Conservation (phyloP, 2,113 vertebrate species). For the Plecotus auritus region DNA sequence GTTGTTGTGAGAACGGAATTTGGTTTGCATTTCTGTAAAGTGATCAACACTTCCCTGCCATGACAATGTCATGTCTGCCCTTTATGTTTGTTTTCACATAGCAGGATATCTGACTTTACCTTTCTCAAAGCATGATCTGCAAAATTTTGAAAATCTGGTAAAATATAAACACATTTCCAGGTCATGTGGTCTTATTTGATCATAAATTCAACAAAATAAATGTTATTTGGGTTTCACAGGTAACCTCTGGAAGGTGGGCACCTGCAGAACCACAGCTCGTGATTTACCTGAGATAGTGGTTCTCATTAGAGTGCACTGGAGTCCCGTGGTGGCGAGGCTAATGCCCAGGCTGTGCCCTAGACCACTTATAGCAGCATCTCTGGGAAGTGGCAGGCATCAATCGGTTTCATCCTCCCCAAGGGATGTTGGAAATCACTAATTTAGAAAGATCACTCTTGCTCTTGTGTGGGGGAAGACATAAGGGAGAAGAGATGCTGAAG, state of each 20-base stretch:
- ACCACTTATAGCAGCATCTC: background rate
- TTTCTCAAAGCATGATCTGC: background rate
- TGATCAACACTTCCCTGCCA: no score
- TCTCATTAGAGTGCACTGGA: accelerated
- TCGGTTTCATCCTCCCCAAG: background rate
- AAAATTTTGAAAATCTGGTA: background rate
- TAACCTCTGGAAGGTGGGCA: background rate
- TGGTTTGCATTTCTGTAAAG: background rate
- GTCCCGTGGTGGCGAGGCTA: accelerated
- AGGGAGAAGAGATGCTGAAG: background rate
- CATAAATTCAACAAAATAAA: background rate
- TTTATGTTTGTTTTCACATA: background rate
- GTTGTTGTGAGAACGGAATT: background rate
- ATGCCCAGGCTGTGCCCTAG: accelerated
- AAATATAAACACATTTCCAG: background rate
- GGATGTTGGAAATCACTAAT: background rate
- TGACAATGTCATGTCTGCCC: accelerated
- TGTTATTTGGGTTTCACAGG: no score
- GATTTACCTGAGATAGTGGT: accelerated
- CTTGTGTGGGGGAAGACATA: background rate
- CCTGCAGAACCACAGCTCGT: background rate
- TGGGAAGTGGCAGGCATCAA: background rate
- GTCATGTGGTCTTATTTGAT: background rate
- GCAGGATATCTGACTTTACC: background rate
- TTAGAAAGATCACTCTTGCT: background rate